Percentiles rank a stretch among this genome's conserved stretches.
phyloP scores from a whole-genome alignment of 2,113 vertebrate genomes.

The Corythoichthys intestinalis region DNA sequence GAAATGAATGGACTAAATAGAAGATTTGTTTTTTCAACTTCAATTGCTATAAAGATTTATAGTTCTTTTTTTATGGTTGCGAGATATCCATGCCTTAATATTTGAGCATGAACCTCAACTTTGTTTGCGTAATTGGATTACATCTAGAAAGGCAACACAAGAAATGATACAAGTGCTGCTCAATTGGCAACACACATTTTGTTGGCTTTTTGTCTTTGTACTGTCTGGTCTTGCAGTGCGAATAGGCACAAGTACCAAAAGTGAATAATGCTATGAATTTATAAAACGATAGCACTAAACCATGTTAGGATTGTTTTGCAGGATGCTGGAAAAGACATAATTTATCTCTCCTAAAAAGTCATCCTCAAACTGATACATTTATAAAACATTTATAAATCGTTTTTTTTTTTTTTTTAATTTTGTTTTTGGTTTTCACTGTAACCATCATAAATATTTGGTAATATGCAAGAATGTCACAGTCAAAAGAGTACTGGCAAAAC shows the following conservation, averaged over 20 bases:
- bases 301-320: not conserved
- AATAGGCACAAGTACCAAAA: not conserved
- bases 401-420: too few relatives aligned
- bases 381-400: not conserved
- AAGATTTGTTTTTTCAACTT: not conserved
- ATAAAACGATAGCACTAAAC: not conserved
- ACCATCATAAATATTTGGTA: not conserved
- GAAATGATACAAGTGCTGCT: not conserved
- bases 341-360: not conserved
- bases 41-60: constrained; percentile 11
- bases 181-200: not conserved
- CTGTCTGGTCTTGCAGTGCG: not conserved
- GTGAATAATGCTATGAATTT: constrained; percentile 2
- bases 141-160: not conserved
- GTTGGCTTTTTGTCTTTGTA: not conserved
- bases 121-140: constrained; percentile 1
- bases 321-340: not conserved
- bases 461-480: not conserved
- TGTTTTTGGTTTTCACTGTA: too few relatives aligned
- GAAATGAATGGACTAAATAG: not conserved
- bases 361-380: not conserved
- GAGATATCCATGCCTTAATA: constrained; percentile 2
- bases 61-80: not conserved
- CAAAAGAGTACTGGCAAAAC: not conserved
- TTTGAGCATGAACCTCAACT: constrained; percentile 4